Evolutionary conservation across 1,140 invertebrate genomes (phyloP).

Genomic region (Philaenus spumarius): DNA sequence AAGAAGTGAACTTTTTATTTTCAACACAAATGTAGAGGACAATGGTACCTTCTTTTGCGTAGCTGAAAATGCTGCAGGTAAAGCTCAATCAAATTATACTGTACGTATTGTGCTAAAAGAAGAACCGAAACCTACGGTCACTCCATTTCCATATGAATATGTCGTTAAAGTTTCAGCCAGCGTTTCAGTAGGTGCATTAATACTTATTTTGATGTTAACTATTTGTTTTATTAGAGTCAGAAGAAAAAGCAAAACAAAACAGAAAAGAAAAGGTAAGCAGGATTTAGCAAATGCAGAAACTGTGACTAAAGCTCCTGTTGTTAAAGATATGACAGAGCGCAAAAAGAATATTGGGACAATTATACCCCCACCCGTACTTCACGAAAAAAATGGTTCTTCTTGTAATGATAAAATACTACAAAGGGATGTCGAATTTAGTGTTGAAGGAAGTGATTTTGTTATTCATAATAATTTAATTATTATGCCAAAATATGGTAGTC

Average conservation of each 20-base stretch:
- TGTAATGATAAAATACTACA: constrained; percentile 37
- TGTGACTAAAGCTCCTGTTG: constrained; percentile 25
- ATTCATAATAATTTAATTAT: constrained; percentile 35
- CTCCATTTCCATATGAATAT: constrained; percentile 57
- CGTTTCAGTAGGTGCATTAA: constrained; percentile 21
- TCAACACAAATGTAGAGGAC: constrained; percentile 61
- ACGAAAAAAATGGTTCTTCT: constrained; percentile 26
- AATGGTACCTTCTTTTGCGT: constrained; percentile 75
- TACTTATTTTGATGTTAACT: constrained; percentile 22
- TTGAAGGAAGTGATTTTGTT: constrained; percentile 26
- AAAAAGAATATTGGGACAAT: constrained; percentile 19
- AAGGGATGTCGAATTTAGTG: constrained; percentile 27
- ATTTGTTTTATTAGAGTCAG: constrained; percentile 25
- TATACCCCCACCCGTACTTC: constrained; percentile 20
- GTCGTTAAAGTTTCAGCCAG: constrained; percentile 55
- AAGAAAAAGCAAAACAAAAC: constrained; percentile 35
- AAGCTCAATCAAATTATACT: constrained; percentile 64
- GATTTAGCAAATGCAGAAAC: constrained; percentile 35
- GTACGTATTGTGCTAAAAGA: constrained; percentile 63
- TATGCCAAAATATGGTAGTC: constrained; percentile 36
- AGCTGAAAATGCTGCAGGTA: constrained; percentile 75
- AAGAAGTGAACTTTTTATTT: constrained; percentile 65
- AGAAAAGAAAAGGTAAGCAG: constrained; percentile 36
- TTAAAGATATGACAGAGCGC: constrained; percentile 13
- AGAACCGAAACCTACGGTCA: constrained; percentile 54